Conservation (phyloP, 92 coral and sea anemone genomes). For the Plumapathes pennacea region DNA sequence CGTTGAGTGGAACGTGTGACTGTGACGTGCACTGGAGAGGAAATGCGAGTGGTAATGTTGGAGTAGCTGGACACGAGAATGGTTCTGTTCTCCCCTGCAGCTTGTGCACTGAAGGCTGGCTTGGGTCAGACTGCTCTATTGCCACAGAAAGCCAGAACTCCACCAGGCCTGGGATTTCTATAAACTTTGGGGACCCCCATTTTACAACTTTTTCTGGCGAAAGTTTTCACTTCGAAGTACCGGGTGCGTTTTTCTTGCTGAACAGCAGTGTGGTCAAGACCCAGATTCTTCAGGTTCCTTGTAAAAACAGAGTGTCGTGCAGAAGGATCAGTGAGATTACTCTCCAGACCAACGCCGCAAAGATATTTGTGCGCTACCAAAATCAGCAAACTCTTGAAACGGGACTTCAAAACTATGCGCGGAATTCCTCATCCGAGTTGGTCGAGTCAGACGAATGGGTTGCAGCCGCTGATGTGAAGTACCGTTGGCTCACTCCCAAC, state of each 20-base stretch:
- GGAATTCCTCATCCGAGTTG: slow-evolving; percentile 21
- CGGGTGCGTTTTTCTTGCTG: slow-evolving; percentile 74
- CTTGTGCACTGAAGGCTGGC: slow-evolving; percentile 83
- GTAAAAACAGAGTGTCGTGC: slow-evolving; percentile 76
- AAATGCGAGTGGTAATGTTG: too few relatives aligned
- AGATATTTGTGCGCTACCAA: slow-evolving; percentile 50
- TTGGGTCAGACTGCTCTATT: slow-evolving; percentile 79
- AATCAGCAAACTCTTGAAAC: slow-evolving; percentile 42
- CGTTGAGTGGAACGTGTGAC: slow-evolving; percentile 64
- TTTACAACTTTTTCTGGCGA: slow-evolving; percentile 79
- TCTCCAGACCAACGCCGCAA: slow-evolving; percentile 42
- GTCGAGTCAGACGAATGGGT: slow-evolving; percentile 37
- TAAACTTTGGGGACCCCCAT: slow-evolving; percentile 97
- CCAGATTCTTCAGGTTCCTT: slow-evolving; percentile 83
- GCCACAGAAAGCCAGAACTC: slow-evolving; percentile 57
- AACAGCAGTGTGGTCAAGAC: slow-evolving; percentile 47
- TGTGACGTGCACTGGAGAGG: slow-evolving; percentile 90
- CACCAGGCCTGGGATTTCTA: slow-evolving; percentile 60
- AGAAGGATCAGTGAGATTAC: slow-evolving; percentile 81
- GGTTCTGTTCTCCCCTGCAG: slow-evolving; percentile 44
- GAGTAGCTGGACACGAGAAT: slow-evolving; percentile 6
- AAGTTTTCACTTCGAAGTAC: slow-evolving; percentile 85
- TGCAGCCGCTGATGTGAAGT: slow-evolving; percentile 52
- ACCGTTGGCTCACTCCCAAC: slow-evolving; percentile 81
- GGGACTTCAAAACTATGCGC: slow-evolving; percentile 12